A percentile compares a stretch with the other conserved stretches of the same genome.
Conservation (phyloP, 2,797 vertebrate species). For the Dendrocincla fuliginosa region DNA sequence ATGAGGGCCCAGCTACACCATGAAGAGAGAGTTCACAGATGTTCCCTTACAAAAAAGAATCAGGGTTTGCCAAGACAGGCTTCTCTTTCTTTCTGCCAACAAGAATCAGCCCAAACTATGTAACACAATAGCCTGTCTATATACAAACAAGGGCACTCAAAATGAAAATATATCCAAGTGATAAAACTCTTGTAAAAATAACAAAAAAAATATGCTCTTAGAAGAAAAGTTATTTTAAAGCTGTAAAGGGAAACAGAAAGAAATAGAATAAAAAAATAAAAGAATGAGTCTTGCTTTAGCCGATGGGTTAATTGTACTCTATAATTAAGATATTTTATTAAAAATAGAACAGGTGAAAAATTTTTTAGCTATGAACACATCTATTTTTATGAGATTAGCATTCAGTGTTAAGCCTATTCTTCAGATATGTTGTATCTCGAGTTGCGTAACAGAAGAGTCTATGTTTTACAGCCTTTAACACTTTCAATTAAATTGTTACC, state of each 20-base stretch:
- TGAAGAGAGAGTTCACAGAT: conserved; percentile 6
- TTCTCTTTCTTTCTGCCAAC: conserved; percentile 13
- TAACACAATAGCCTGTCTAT: conserved; percentile 23
- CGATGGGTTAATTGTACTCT: neutral
- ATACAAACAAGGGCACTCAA: conserved; percentile 3
- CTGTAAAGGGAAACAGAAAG: neutral
- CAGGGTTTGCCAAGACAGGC: neutral
- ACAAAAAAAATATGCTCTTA: neutral
- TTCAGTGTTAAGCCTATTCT: neutral
- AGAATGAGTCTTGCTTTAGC: neutral
- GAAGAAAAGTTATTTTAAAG: neutral
- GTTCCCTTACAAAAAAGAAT: conserved; percentile 13
- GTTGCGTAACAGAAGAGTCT: neutral
- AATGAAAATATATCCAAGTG: neutral
- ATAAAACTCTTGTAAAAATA: conserved; percentile 5
- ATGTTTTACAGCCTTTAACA: neutral
- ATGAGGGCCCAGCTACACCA: neutral
- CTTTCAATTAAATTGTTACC: conserved; percentile 7
- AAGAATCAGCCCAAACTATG: neutral
- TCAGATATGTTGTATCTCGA: neutral
- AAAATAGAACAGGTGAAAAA: neutral
- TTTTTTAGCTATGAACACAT: neutral
- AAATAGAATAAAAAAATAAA: neutral
- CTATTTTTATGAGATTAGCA: neutral
- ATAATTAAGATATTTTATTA: neutral